These are phyloP conservation scores for Hyles lineata DNA, from an alignment of 2,888 invertebrate genomes.

Conservation along the genomic window DNA sequence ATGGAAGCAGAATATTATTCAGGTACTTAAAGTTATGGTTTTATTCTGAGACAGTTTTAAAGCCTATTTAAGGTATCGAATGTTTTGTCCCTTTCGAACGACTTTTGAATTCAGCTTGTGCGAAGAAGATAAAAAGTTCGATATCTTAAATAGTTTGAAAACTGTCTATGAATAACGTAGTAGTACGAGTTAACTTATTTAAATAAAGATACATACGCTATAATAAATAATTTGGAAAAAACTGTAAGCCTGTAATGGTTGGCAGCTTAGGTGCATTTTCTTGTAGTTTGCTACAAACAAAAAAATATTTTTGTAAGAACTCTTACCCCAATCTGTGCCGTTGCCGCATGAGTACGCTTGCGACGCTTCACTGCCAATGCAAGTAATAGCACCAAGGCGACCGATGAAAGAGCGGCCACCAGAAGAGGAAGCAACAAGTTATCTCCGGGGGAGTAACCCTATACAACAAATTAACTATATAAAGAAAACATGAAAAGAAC, in stretches of 20 bases:
- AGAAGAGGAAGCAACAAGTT: conserved; percentile 84
- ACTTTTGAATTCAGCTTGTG: too few species aligned
- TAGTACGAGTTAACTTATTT: too few species aligned
- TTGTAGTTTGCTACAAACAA: too few species aligned
- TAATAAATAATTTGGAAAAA: neutral
- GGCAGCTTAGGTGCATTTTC: neutral
- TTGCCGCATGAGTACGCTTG: conserved; percentile 64
- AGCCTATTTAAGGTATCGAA: too few species aligned
- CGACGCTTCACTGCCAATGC: conserved; percentile 82
- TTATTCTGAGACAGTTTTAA: too few species aligned
- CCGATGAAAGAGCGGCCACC: conserved; percentile 80
- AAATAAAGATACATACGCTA: too few species aligned
- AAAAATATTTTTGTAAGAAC: neutral
- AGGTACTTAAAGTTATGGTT: too few species aligned
- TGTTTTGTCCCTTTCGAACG: too few species aligned
- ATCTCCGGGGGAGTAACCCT: conserved; percentile 86
- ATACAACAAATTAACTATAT: conserved; percentile 38
- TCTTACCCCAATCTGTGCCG: conserved; percentile 74
- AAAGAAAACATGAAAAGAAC: neutral
- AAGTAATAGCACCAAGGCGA: conserved; percentile 76
- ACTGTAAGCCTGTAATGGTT: neutral
- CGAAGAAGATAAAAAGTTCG: too few species aligned
- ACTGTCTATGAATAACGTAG: too few species aligned
- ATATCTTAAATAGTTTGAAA: too few species aligned
- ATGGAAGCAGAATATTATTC: too few species aligned